Conservation (phyloP, 2,888 invertebrate genomes). For the Dioctria linearis region DNA sequence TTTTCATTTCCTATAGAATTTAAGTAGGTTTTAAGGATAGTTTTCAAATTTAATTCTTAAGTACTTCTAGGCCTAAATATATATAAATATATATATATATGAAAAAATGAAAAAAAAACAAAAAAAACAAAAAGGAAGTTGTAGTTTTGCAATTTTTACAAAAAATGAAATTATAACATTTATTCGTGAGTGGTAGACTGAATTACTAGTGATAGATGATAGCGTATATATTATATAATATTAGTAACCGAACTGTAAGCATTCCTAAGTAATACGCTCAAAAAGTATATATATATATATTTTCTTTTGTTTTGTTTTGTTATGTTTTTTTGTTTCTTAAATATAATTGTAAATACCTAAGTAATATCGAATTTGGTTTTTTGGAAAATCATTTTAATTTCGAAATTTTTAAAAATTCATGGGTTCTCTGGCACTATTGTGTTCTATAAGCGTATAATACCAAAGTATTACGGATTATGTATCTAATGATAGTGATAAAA, state of each 20-base stretch:
- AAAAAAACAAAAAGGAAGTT: background rate
- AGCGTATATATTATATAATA: constrained; percentile 3
- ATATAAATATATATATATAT: background rate
- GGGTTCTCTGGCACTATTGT: no score
- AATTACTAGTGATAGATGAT: constrained; percentile 49
- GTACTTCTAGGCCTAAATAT: constrained; percentile 45
- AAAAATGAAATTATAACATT: constrained; percentile 29
- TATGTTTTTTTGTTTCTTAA: no score
- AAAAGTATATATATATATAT: background rate
- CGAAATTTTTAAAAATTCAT: no score
- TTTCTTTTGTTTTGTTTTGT: no score
- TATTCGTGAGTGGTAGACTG: constrained; percentile 51
- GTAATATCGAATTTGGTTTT: no score
- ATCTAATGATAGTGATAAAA: no score
- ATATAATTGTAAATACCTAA: no score
- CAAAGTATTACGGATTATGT: no score
- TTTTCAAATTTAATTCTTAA: constrained; percentile 40
- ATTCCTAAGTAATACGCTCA: constrained; percentile 41
- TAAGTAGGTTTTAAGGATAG: constrained; percentile 43
- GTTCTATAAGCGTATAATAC: no score
- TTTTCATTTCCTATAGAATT: constrained; percentile 34
- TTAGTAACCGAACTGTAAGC: constrained; percentile 19
- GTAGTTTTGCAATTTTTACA: constrained; percentile 50
- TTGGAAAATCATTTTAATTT: no score
- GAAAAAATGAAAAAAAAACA: no score